Evolutionary conservation across 2,888 invertebrate genomes (phyloP).

Genomic region (Stegophylla sp.): DNA sequence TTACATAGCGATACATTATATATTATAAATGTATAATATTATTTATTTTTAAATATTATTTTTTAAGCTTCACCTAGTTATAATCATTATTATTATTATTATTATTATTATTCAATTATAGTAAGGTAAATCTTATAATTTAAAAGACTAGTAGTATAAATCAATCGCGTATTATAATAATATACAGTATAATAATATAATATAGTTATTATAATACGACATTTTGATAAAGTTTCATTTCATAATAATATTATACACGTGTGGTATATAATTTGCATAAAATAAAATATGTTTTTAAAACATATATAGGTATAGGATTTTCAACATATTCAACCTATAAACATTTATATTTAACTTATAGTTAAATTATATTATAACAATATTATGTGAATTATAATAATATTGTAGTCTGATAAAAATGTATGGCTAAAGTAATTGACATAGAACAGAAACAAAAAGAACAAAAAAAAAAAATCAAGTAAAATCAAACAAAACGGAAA

Average conservation of each 20-base stretch:
- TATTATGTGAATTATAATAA: too few relatives aligned
- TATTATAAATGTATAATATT: background rate
- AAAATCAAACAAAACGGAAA: background rate
- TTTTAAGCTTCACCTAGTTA: too few relatives aligned
- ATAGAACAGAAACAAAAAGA: conserved; percentile 11
- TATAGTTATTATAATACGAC: background rate
- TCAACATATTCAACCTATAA: conserved; percentile 24
- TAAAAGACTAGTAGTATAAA: conserved; percentile 40
- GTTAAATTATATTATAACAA: too few relatives aligned
- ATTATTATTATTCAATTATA: background rate
- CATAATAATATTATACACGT: too few relatives aligned
- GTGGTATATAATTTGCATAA: conserved; percentile 16
- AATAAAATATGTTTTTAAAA: conserved; percentile 27
- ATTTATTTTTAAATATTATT: background rate
- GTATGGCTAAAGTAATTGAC: conserved; percentile 26
- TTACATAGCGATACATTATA: background rate
- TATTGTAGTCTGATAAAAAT: conserved; percentile 11
- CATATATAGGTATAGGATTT: conserved; percentile 13
- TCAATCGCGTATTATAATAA: conserved; percentile 6
- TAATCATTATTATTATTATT: background rate
- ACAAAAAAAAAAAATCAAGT: conserved; percentile 23
- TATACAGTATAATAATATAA: too few relatives aligned
- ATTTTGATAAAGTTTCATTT: conserved; percentile 22
- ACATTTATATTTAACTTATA: conserved; percentile 6
- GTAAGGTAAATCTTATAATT: conserved; percentile 17